These are phyloP conservation scores for Condylura cristata DNA, from an alignment of 2,113 vertebrate genomes.

Conservation along the genomic window DNA sequence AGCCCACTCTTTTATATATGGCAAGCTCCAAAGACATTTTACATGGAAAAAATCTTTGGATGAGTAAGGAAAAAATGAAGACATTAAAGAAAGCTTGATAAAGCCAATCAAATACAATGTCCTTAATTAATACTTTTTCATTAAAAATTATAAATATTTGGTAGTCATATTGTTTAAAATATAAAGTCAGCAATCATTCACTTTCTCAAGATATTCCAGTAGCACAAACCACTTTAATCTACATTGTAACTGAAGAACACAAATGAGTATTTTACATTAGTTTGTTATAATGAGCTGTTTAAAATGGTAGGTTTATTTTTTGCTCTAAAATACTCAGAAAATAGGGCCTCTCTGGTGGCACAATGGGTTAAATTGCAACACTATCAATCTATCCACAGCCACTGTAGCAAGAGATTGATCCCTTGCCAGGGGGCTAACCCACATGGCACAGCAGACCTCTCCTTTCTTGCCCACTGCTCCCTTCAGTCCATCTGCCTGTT, in stretches of 20 bases:
- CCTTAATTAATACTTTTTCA: not conserved
- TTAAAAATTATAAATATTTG: not conserved
- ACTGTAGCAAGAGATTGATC: too few species aligned
- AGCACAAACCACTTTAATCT: not conserved
- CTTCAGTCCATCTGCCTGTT: too few species aligned
- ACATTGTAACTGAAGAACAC: not conserved
- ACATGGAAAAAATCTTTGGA: not conserved
- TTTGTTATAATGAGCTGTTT: not conserved
- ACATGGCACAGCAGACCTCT: too few species aligned
- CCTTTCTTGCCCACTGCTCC: too few species aligned
- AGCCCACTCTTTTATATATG: not conserved
- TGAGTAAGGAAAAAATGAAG: not conserved
- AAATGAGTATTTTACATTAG: constrained; percentile 13
- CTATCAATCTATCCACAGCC: too few species aligned
- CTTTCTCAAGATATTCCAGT: not conserved
- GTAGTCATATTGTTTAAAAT: not conserved
- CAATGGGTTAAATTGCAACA: too few species aligned
- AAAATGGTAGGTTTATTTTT: not conserved
- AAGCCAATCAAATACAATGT: constrained; percentile 14
- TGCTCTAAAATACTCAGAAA: constrained; percentile 4
- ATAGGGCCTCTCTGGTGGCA: not conserved
- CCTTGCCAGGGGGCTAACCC: too few species aligned
- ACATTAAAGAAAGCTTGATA: not conserved
- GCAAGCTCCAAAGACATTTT: constrained; percentile 4
- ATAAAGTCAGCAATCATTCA: constrained; percentile 26